Evolutionary conservation across 2,113 vertebrate species (phyloP).

Genomic region (Acrocephalus arundinaceus): DNA sequence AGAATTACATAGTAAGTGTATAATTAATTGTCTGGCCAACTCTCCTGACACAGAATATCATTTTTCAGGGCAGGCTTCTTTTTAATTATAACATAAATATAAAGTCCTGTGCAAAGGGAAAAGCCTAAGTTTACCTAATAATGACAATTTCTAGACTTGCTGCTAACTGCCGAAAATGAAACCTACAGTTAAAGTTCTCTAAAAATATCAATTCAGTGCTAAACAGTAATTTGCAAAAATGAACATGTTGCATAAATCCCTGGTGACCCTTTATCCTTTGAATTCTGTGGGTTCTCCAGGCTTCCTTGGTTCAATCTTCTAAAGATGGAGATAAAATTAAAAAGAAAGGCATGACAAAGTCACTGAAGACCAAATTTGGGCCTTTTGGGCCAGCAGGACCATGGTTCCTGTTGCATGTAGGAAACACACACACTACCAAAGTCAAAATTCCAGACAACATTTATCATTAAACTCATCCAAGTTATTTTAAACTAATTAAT

Average conservation of each 20-base stretch:
- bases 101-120: not conserved
- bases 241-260: not conserved
- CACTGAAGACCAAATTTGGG: not conserved
- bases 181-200: not conserved
- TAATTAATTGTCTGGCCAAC: conserved; percentile 27
- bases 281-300: not conserved
- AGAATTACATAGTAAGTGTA: not conserved
- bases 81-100: not conserved
- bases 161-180: not conserved
- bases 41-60: not conserved
- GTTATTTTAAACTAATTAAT: not conserved
- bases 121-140: not conserved
- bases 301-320: not conserved
- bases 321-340: not conserved
- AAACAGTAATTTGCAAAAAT: not conserved
- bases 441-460: not conserved
- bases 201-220: not conserved
- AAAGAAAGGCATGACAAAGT: not conserved
- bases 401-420: not conserved
- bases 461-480: not conserved
- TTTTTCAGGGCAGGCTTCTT: not conserved
- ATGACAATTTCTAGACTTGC: not conserved
- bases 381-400: not conserved
- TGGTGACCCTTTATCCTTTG: not conserved
- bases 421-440: not conserved